These are phyloP conservation scores for Dolichotis patagonum DNA, from an alignment of 2,113 vertebrate species.

Conservation along the genomic window DNA sequence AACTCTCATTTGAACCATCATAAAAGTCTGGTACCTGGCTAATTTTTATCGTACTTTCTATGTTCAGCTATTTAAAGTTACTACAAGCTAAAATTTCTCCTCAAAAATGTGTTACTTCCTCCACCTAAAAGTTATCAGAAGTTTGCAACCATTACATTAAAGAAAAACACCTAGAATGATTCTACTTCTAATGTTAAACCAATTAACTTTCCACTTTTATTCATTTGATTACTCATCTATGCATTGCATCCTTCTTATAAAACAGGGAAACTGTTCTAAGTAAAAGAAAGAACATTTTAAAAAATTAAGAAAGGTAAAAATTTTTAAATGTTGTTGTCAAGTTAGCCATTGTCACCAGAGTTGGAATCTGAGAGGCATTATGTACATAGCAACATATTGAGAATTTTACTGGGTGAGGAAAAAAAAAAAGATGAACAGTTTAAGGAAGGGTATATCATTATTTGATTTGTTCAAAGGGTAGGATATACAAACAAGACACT, in stretches of 20 bases:
- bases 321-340: background rate
- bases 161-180: background rate
- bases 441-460: background rate
- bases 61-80: background rate
- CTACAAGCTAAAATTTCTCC: background rate
- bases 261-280: background rate
- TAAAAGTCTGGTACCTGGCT: background rate
- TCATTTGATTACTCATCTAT: background rate
- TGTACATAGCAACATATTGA: background rate
- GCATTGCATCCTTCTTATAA: background rate
- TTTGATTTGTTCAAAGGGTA: background rate
- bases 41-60: background rate
- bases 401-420: background rate
- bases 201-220: background rate
- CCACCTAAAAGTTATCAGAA: background rate
- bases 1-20: background rate
- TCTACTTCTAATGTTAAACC: background rate
- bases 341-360: background rate
- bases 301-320: background rate
- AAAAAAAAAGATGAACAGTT: background rate
- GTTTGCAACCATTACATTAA: constrained; percentile 14
- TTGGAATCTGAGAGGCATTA: background rate
- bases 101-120: background rate
- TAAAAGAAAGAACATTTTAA: background rate
- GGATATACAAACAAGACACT: background rate